Evolutionary conservation across 2,888 invertebrate genomes (phyloP).

Genomic region (Lepidocyrtoides sp.): DNA sequence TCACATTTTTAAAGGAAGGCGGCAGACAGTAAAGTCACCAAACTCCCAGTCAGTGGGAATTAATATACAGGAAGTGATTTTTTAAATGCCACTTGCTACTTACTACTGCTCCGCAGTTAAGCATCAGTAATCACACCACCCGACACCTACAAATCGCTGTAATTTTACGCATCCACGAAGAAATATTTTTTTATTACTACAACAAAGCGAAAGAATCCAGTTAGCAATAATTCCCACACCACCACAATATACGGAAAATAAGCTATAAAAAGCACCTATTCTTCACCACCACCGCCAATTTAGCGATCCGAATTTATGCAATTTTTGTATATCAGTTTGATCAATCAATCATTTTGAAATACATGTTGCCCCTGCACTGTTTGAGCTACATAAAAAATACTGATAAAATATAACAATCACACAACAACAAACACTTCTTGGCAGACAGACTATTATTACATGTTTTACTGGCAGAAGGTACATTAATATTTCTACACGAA

Average conservation of each 20-base stretch:
- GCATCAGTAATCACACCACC: slow-evolving; percentile 26
- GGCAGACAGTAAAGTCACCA: slow-evolving; percentile 30
- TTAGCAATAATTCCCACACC: neutral
- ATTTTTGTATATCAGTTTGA: neutral
- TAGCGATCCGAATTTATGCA: too few species aligned
- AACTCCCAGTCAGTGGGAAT: neutral
- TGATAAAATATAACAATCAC: neutral
- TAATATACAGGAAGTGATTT: slow-evolving; percentile 25
- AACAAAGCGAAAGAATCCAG: slow-evolving; percentile 14
- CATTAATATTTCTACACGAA: slow-evolving; percentile 7
- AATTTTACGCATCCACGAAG: neutral
- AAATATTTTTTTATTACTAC: too few species aligned
- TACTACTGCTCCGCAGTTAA: neutral
- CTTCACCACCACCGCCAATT: too few species aligned
- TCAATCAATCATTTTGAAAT: neutral
- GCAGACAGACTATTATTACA: too few species aligned
- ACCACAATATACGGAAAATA: neutral
- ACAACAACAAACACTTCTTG: neutral
- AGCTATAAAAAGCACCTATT: neutral
- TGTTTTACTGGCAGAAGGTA: neutral
- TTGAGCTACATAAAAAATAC: neutral
- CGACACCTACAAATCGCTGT: slow-evolving; percentile 15
- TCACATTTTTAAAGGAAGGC: neutral
- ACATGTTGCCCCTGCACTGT: neutral
- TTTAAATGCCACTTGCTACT: neutral